phyloP scores from a whole-genome alignment of 2,113 vertebrate species.

The Trinectes maculatus region DNA sequence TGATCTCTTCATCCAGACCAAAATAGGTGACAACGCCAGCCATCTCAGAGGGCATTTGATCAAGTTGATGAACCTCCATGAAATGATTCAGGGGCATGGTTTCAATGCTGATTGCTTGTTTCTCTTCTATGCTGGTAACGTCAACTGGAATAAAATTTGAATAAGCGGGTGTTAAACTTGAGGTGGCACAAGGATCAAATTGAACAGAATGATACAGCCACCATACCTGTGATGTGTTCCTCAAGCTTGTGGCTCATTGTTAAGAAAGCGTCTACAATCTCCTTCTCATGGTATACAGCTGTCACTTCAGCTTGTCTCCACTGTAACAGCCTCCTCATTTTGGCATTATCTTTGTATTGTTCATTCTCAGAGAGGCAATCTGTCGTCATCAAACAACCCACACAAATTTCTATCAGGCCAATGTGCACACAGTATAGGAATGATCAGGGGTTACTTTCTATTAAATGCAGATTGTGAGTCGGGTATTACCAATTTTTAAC shows the following conservation, averaged over 20 bases:
- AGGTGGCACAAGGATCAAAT: neutral
- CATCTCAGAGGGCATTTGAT: neutral
- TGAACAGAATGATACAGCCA: neutral
- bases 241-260: constrained; percentile 82
- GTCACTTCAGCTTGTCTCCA: constrained; percentile 76
- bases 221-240: constrained; percentile 82
- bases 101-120: constrained; percentile 70
- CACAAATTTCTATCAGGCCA: neutral
- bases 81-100: constrained; percentile 58
- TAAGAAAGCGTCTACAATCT: constrained; percentile 82
- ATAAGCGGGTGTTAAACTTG: neutral
- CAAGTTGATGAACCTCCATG: constrained; percentile 67
- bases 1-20: constrained; percentile 71
- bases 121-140: constrained; percentile 64
- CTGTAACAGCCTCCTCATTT: constrained; percentile 74
- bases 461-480: too few relatives aligned
- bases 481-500: constrained; percentile 84
- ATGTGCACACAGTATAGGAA: neutral
- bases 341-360: constrained; percentile 56
- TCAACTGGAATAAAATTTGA: constrained; percentile 78
- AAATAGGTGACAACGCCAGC: constrained; percentile 73
- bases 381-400: constrained; percentile 35
- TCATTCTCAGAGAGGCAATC: constrained; percentile 74
- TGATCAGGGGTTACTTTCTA: neutral
- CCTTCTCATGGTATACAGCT: constrained; percentile 73